Percentiles rank a stretch among this genome's conserved stretches.
Evolutionary conservation across 2,888 invertebrate genomes (phyloP).

Genomic region (Pherbina coryleti): DNA sequence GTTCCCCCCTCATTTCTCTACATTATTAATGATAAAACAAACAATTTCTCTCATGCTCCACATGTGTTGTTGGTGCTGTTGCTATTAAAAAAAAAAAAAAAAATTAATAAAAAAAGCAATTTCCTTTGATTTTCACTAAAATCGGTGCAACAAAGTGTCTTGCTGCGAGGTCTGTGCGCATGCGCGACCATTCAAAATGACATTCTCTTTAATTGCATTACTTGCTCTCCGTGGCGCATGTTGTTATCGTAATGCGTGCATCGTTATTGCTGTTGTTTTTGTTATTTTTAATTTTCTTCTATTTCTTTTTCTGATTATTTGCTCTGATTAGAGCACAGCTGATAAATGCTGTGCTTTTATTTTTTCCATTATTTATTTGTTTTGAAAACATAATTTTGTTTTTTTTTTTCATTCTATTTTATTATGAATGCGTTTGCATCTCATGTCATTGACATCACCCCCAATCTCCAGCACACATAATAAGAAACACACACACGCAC

Average conservation of each 20-base stretch:
- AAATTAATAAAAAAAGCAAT: neutral
- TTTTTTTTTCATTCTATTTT: neutral
- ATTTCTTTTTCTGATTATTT: conserved; percentile 7
- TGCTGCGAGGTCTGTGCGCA: conserved; percentile 12
- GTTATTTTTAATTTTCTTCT: conserved; percentile 1
- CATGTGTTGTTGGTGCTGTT: neutral
- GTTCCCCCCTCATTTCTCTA: too few species aligned
- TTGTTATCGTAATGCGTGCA: neutral
- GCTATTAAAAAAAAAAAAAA: neutral
- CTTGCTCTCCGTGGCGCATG: neutral
- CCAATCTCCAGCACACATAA: neutral
- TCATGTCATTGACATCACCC: conserved; percentile 33
- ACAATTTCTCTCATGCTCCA: conserved; percentile 28
- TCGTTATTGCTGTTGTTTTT: conserved; percentile 13
- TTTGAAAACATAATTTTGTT: neutral
- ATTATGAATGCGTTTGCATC: neutral
- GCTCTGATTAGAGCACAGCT: conserved; percentile 24
- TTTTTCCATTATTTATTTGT: conserved; percentile 1
- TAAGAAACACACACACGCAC: neutral
- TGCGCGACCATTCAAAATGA: conserved; percentile 2
- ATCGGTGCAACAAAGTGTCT: neutral
- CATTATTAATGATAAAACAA: neutral
- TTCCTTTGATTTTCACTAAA: neutral
- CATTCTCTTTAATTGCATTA: conserved; percentile 17
- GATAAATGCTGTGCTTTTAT: conserved; percentile 13